Base-by-base conservation (phyloP, 2,113 vertebrate species). In the Melanerpes formicivorus region DNA sequence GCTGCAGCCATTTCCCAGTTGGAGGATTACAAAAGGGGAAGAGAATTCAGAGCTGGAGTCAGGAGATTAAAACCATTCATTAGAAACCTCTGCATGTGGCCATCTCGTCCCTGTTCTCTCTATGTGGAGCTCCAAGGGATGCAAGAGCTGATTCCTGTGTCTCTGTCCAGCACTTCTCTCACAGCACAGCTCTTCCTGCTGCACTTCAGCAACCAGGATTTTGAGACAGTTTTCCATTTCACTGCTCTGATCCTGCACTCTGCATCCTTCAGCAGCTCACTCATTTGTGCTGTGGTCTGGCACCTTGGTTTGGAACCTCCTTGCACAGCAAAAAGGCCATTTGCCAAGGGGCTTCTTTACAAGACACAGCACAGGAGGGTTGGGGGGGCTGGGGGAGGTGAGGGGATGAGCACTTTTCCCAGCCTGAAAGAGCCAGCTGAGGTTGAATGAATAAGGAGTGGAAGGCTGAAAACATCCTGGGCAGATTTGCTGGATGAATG, bases 131-230 rank as follows among this genome's bases (percentile, higher is more conserved):
- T 82, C 58, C 18, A 37, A 22, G 5, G 1, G 58, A 89, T 30
- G 54, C 65, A n/a, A n/a, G 17, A 92, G 52, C 84, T 83, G 3
- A 5, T 70, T 40, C 18, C 76, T 6, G 10, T 93, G 91, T 9
- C 88, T 91, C 95, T 94, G 88, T 95, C 95, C 92, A 91, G 87
- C 93, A 87, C 46, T 88, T 30, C 83, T 25, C 69, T 67, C 27
- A 10, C 59, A 78, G 73, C 64, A 5, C 64, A 5, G 67, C 34
- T 2, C 17, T 13, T 58, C 67, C 60, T 29, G 44, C 78, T 58
- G 10, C 4, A 60, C 71, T 89, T 22, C 5, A 12, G 2, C 29
- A 77, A 6, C 11, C 70, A 16, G 42, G 5, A 5, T n/a, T n/a
- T 44, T 37, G 2, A 14, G 55, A 8, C 1, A 1, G 21, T 3